These are phyloP conservation scores for Spilarctia lutea DNA, from an alignment of 2,888 invertebrate species.

Conservation along the genomic window DNA sequence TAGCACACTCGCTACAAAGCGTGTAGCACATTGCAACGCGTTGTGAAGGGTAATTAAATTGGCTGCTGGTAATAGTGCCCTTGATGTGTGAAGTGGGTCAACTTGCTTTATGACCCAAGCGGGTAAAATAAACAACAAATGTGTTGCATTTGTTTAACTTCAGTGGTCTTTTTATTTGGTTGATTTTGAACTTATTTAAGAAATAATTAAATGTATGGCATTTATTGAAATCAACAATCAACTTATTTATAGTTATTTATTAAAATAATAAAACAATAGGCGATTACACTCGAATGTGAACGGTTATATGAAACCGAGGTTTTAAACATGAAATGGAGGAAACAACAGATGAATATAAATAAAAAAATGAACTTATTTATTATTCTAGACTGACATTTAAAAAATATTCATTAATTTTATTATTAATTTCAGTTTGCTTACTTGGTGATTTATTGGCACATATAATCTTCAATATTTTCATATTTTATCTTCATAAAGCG, in stretches of 20 bases:
- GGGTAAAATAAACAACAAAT: constrained; percentile 4
- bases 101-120: constrained; percentile 8
- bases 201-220: not conserved
- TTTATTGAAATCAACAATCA: not conserved
- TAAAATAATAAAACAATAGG: not conserved
- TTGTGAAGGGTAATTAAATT: constrained; percentile 30
- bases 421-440: too few relatives aligned
- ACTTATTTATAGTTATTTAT: not conserved
- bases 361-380: too few relatives aligned
- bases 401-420: too few relatives aligned
- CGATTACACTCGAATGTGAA: not conserved
- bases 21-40: constrained; percentile 30
- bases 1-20: constrained; percentile 21
- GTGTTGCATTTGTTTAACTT: not conserved
- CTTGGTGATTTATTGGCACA: too few relatives aligned
- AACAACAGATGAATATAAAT: too few relatives aligned
- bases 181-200: not conserved
- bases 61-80: constrained; percentile 22
- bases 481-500: not conserved
- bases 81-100: constrained; percentile 17
- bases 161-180: not conserved
- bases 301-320: not conserved
- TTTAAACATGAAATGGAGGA: too few relatives aligned
- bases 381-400: too few relatives aligned
- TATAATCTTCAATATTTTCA: too few relatives aligned